Evolutionary conservation across 2,888 invertebrate genomes (phyloP).

Genomic region (Drosophila anomalata): DNA sequence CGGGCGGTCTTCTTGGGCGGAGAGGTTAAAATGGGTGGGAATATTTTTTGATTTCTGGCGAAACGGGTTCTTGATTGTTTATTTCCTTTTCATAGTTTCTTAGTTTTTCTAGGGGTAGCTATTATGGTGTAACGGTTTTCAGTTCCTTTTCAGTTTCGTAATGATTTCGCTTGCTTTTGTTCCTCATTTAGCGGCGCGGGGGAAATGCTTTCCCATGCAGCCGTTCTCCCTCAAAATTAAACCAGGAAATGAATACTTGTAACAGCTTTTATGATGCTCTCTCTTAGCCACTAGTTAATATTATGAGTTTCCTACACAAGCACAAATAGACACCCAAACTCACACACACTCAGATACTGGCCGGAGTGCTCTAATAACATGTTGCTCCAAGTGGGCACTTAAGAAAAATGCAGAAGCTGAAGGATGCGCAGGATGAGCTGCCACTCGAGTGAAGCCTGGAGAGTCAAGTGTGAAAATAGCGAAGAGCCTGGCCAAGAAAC

Average conservation of each 20-base stretch:
- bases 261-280: slow-evolving; percentile 37
- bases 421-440: slow-evolving; percentile 21
- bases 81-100: slow-evolving; percentile 20
- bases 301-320: slow-evolving; percentile 58
- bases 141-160: slow-evolving; percentile 36
- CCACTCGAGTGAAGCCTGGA: slow-evolving; percentile 36
- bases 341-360: slow-evolving; percentile 6
- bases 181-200: slow-evolving; percentile 8
- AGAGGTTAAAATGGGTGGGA: slow-evolving; percentile 83
- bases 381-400: slow-evolving; percentile 59
- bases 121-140: slow-evolving; percentile 31
- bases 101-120: slow-evolving; percentile 20
- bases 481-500: slow-evolving; percentile 48
- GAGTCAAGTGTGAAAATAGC: slow-evolving; percentile 61
- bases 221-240: slow-evolving; percentile 20
- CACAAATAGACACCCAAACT: slow-evolving; percentile 18
- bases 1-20: slow-evolving; percentile 56
- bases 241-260: slow-evolving; percentile 43
- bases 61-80: slow-evolving; percentile 44
- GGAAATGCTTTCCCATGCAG: slow-evolving; percentile 24
- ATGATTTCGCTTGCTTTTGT: slow-evolving; percentile 40
- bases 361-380: slow-evolving; percentile 46
- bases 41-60: slow-evolving; percentile 72
- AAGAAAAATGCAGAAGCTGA: slow-evolving; percentile 41
- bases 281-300: slow-evolving; percentile 40